A percentile compares a stretch with the other conserved stretches of the same genome.
Evolutionary conservation across 2,797 vertebrate genomes (phyloP).

Genomic region (Eulemur rubriventer): DNA sequence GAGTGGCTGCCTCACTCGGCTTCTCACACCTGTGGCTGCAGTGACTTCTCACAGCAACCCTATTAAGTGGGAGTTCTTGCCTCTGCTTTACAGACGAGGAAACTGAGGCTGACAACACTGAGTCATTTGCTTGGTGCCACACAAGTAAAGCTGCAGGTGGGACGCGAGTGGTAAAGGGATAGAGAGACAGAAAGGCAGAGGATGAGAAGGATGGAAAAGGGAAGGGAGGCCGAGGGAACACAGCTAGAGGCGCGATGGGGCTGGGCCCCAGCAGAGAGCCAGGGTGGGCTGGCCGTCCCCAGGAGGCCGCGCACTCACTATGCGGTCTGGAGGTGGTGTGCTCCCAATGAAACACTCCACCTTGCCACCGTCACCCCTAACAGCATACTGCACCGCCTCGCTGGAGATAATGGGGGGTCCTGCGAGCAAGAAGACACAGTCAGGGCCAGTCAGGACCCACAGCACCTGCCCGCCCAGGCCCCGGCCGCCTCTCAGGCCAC

Average conservation of each 20-base stretch:
- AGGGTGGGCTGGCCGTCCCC: too few species aligned
- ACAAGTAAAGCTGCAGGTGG: background rate
- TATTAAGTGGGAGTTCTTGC: fast-evolving
- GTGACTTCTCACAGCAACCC: background rate
- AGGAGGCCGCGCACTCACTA: constrained; percentile 88
- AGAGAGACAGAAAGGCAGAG: background rate
- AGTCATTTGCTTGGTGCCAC: background rate
- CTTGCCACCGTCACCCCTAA: constrained; percentile 92
- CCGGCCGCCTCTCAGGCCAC: background rate
- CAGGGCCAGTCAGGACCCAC: background rate
- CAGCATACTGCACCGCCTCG: constrained; percentile 92
- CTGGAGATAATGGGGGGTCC: constrained; percentile 97
- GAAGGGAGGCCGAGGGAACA: background rate
- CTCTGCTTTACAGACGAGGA: background rate
- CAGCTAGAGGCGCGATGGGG: background rate
- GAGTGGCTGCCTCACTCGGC: too few species aligned
- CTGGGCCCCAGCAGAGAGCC: background rate
- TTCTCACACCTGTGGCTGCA: background rate
- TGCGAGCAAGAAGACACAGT: constrained; percentile 64
- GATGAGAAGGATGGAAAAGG: background rate
- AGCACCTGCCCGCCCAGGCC: fast-evolving
- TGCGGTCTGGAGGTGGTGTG: constrained; percentile 95
- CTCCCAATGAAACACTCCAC: constrained; percentile 97
- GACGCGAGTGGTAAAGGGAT: background rate
- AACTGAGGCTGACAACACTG: background rate